Percentiles rank a stretch among this genome's conserved stretches.
phyloP scores from a whole-genome alignment of 2,797 vertebrate species.

The Euthynnus affinis region DNA sequence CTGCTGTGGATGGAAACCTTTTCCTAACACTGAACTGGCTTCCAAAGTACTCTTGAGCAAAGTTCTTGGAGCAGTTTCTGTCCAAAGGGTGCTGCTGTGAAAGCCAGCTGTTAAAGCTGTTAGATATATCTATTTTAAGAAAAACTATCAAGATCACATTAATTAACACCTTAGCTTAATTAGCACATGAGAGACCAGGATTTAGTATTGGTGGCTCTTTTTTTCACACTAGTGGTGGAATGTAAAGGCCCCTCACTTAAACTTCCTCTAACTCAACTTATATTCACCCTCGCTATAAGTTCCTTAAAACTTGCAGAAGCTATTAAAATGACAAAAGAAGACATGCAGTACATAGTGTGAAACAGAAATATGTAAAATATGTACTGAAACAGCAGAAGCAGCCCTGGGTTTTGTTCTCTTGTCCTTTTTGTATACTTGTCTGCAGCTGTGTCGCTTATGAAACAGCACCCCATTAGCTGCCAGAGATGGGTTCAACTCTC shows the following conservation, averaged over 20 bases:
- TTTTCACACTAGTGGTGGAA: neutral
- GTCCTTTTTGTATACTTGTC: neutral
- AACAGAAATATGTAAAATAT: neutral
- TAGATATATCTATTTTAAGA: neutral
- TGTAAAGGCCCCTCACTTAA: neutral
- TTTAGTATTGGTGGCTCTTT: neutral
- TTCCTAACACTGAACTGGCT: neutral
- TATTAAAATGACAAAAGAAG: slow-evolving; percentile 3
- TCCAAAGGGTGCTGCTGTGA: neutral
- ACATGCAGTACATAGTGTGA: neutral
- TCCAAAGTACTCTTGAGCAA: slow-evolving; percentile 9
- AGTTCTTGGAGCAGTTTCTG: neutral
- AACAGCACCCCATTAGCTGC: neutral
- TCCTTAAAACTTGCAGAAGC: neutral
- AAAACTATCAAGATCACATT: slow-evolving; percentile 18
- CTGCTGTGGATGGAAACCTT: slow-evolving; percentile 5
- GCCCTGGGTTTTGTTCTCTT: neutral
- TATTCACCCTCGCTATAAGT: neutral
- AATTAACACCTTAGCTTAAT: slow-evolving; percentile 32
- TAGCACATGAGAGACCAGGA: slow-evolving; percentile 12
- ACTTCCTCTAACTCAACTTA: neutral
- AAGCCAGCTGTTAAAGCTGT: slow-evolving; percentile 5
- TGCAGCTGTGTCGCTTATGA: neutral
- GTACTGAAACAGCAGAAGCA: neutral
- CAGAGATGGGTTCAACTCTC: slow-evolving; percentile 8